Evolutionary conservation across 2,888 invertebrate genomes (phyloP), one percentile per base, ranked within the genome.

Genomic region (Drosophila maculinotata): DNA sequence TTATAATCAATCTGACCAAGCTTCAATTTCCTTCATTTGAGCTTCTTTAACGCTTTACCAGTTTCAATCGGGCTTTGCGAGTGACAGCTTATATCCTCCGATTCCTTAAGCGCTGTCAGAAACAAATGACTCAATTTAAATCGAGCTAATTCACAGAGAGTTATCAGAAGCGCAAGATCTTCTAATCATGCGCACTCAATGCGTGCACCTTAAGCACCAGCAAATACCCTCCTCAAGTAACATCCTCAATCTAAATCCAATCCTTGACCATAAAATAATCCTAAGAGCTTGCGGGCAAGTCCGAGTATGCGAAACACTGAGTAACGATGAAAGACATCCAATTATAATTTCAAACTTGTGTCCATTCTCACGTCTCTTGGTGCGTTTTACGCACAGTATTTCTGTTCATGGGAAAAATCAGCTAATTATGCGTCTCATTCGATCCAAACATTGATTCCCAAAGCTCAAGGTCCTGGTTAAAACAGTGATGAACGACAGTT

Each of bases 371-470:
- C 14, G 33, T 7, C 33, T 47, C 1, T 14, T 33, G 1, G 9
- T 33, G 8, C 8, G 5, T 1, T 47, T 33, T 3, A 20, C 12
- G 1, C 35, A 45, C 9, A 20, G 14, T 9, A 48, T 48, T 10
- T 35, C 35, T 9, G 14, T 35, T 1, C 47, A 48, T 15, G 47
- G 15, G 6, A 10, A 25, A 1, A 48, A 48, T 3, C 47, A 48
- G n/a, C n/a, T n/a, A n/a, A n/a, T n/a, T n/a, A n/a, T n/a, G n/a
- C n/a, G n/a, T n/a, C n/a, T n/a, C n/a, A 23, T 14, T 48, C 10
- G 25, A 23, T n/a, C n/a, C n/a, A n/a, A n/a, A n/a, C n/a, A n/a
- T n/a, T n/a, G n/a, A n/a, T n/a, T n/a, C n/a, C n/a, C 14, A 5
- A 39, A 23, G 25, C 12, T 39, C 8, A n/a, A 25, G 7, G 25